Percentiles rank a stretch among this genome's conserved stretches.
Conservation (phyloP, 2,888 invertebrate species). For the Mesorhabditis sp. region DNA sequence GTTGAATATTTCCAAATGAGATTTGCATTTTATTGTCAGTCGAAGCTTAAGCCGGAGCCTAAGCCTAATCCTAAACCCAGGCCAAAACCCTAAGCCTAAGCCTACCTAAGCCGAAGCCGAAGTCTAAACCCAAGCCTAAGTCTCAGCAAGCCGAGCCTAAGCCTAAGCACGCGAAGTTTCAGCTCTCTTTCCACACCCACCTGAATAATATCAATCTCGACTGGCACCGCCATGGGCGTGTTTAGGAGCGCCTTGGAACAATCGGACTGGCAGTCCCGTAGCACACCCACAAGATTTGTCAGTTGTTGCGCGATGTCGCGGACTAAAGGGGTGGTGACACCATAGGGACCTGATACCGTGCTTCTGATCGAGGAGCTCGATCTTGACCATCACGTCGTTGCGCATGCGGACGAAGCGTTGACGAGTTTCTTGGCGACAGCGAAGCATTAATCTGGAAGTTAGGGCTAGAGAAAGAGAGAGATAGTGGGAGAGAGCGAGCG, state of each 20-base stretch:
- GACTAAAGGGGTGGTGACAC: conserved; percentile 62
- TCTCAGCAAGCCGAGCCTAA: too few species aligned
- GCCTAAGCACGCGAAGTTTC: too few species aligned
- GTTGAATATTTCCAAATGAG: too few species aligned
- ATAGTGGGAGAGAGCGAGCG: too few species aligned
- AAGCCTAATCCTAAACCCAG: too few species aligned
- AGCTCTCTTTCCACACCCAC: conserved; percentile 3
- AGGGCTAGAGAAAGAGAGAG: too few species aligned
- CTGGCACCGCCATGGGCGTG: conserved; percentile 26
- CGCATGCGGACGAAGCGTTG: conserved; percentile 76
- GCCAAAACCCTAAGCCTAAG: too few species aligned
- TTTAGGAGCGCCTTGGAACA: conserved; percentile 55
- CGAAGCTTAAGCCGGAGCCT: too few species aligned
- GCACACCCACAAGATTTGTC: conserved; percentile 77
- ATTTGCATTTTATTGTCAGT: too few species aligned
- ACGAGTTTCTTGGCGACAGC: conserved; percentile 91
- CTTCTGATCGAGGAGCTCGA: conserved; percentile 94
- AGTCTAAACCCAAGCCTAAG: too few species aligned
- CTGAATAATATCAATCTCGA: conserved; percentile 40
- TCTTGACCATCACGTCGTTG: conserved; percentile 78
- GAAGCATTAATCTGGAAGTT: conserved; percentile 73
- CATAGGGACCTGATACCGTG: conserved; percentile 66
- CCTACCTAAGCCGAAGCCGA: too few species aligned
- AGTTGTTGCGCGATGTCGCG: conserved; percentile 79
- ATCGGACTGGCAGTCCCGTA: conserved; percentile 74